Evolutionary conservation across 2,797 vertebrate genomes (phyloP).

Genomic region (Chloroceryle amazona): DNA sequence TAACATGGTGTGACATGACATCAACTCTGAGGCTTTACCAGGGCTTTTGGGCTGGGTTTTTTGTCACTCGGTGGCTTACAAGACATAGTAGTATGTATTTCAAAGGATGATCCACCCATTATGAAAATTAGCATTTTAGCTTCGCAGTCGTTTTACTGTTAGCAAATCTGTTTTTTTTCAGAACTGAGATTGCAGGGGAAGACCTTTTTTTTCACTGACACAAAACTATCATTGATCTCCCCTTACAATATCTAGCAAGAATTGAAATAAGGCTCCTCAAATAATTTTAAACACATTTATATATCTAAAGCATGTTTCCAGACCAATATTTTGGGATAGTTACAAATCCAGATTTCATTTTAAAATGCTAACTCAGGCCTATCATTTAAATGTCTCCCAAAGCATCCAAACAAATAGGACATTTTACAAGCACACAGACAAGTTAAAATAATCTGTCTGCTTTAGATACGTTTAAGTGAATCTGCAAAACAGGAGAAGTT

Average conservation of each 20-base stretch:
- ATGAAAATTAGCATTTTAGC: background rate
- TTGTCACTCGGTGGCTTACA: background rate
- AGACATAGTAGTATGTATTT: background rate
- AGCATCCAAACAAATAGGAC: background rate
- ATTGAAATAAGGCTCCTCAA: background rate
- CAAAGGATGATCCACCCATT: background rate
- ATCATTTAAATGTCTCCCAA: conserved; percentile 2
- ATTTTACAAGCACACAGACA: background rate
- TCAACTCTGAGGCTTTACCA: background rate
- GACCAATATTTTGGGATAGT: background rate
- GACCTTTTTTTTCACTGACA: background rate
- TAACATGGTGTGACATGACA: background rate
- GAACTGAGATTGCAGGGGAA: background rate
- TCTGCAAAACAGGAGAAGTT: conserved; percentile 39
- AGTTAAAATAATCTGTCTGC: conserved; percentile 14
- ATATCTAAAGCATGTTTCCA: background rate
- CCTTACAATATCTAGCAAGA: background rate
- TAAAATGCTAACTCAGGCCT: background rate
- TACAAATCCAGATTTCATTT: background rate
- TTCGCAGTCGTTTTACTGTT: background rate
- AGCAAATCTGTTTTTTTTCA: background rate
- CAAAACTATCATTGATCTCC: background rate
- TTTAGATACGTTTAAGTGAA: background rate
- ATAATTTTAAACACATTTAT: background rate
- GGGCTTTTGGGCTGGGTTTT: background rate